Percentiles rank a stretch among this genome's conserved stretches.
Conservation (phyloP, 2,797 vertebrate genomes). For the Phrynocephalus forsythii region DNA sequence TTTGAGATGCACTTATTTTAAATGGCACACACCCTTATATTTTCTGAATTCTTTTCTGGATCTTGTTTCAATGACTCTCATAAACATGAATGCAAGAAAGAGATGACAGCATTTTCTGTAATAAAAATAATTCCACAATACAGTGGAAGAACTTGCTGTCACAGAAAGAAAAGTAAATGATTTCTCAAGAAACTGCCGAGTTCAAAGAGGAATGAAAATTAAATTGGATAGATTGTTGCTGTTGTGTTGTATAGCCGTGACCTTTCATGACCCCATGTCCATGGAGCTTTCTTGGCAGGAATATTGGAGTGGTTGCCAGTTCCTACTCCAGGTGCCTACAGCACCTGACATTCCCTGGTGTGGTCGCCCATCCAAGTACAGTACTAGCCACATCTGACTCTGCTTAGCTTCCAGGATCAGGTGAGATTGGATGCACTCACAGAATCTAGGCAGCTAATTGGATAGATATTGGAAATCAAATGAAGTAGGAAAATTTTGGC, state of each 20-base stretch:
- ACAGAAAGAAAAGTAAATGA: slow-evolving; percentile 19
- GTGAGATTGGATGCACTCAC: too few relatives aligned
- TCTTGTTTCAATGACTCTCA: slow-evolving; percentile 36
- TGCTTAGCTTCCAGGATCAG: too few relatives aligned
- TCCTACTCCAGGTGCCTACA: too few relatives aligned
- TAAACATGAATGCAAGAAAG: slow-evolving; percentile 30
- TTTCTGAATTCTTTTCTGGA: slow-evolving; percentile 48
- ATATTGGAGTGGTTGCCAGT: too few relatives aligned
- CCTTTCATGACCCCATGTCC: too few relatives aligned
- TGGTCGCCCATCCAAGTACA: too few relatives aligned
- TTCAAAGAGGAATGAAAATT: slow-evolving; percentile 34
- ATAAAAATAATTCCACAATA: slow-evolving; percentile 5
- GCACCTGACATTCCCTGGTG: too few relatives aligned
- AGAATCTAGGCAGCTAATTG: neutral
- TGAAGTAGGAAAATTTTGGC: neutral
- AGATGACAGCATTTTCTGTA: neutral
- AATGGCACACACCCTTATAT: slow-evolving; percentile 47
- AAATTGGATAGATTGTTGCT: neutral
- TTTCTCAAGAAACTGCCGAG: neutral
- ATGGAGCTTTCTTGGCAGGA: too few relatives aligned
- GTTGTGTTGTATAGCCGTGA: too few relatives aligned
- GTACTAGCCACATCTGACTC: too few relatives aligned
- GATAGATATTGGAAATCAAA: slow-evolving; percentile 24
- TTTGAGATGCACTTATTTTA: slow-evolving; percentile 45
- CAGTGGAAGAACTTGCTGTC: slow-evolving; percentile 1